phyloP scores from a whole-genome alignment of 2,797 vertebrate genomes.

The Aotus griseimembra region DNA sequence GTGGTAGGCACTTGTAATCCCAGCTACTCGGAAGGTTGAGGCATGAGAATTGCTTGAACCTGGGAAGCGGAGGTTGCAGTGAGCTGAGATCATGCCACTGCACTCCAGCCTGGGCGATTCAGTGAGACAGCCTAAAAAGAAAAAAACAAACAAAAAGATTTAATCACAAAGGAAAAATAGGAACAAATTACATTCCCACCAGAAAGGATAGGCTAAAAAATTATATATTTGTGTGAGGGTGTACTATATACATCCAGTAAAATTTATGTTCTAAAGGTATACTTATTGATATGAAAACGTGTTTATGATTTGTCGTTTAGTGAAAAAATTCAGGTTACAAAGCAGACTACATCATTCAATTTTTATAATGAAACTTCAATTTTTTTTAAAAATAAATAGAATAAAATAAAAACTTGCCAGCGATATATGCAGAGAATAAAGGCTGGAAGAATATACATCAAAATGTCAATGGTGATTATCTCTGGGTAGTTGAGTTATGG shows the following conservation, averaged over 20 bases:
- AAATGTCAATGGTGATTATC: neutral
- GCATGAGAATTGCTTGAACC: too few species aligned
- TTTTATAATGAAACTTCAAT: too few species aligned
- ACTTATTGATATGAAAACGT: neutral
- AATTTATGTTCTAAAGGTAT: neutral
- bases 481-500: neutral
- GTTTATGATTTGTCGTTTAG: neutral
- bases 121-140: too few species aligned
- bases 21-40: too few species aligned
- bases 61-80: too few species aligned
- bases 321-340: neutral
- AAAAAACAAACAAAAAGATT: too few species aligned
- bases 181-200: neutral
- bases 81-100: too few species aligned
- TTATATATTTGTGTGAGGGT: neutral
- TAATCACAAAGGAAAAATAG: neutral
- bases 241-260: neutral
- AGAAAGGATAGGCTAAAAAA: neutral
- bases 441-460: neutral
- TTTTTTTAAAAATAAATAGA: neutral
- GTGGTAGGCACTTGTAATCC: too few species aligned
- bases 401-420: neutral
- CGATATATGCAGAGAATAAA: neutral
- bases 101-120: too few species aligned
- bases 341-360: neutral